These are phyloP conservation scores for Cheilinus undulatus DNA, from an alignment of 2,113 vertebrate genomes.

Conservation along the genomic window DNA sequence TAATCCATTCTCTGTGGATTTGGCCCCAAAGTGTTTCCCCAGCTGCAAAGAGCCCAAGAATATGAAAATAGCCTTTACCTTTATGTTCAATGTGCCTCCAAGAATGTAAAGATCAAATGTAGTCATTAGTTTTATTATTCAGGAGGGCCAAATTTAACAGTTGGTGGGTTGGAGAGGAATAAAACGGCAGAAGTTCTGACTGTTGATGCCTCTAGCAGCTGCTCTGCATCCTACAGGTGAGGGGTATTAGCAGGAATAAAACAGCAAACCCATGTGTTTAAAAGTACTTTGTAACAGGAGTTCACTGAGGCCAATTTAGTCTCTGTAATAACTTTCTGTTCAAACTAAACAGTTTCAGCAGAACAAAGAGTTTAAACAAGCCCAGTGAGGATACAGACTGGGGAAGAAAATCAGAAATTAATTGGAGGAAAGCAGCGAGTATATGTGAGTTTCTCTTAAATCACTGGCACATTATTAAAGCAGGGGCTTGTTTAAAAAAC, in stretches of 20 bases:
- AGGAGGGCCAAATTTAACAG: too few relatives aligned
- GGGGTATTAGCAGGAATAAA: neutral
- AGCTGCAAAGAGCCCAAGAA: neutral
- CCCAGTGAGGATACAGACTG: conserved; percentile 12
- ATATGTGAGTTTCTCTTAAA: neutral
- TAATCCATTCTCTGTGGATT: too few relatives aligned
- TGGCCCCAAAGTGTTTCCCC: too few relatives aligned
- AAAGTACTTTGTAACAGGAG: neutral
- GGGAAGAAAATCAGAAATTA: conserved; percentile 29
- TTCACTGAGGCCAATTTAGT: conserved; percentile 13
- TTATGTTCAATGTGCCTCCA: neutral
- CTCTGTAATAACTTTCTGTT: conserved; percentile 32
- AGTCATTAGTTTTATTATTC: neutral
- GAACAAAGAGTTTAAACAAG: conserved; percentile 10
- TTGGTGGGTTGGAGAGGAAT: neutral
- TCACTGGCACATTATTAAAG: neutral
- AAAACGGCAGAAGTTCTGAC: neutral
- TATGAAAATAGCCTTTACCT: neutral
- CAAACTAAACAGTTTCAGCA: conserved; percentile 18
- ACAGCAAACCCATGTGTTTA: neutral
- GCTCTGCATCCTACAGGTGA: neutral
- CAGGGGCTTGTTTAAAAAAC: neutral
- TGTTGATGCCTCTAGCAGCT: neutral
- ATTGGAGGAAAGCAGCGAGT: conserved; percentile 1
- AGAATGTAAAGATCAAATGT: neutral